Evolutionary conservation across 1,140 invertebrate species (phyloP), one percentile per base, ranked within the genome.

Genomic region (Macrocentrus cingulum): DNA sequence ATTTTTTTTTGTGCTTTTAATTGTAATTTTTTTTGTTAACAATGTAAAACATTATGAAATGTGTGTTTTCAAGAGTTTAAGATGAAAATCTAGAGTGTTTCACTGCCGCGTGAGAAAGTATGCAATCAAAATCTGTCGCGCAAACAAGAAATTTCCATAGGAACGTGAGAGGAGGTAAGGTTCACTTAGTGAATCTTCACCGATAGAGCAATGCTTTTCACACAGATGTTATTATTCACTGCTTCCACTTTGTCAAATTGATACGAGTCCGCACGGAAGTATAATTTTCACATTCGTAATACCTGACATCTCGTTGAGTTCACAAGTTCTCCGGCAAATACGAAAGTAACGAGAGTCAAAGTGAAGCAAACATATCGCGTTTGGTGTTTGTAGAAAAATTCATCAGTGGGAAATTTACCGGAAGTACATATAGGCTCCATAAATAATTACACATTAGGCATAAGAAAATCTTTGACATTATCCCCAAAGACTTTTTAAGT

Each of bases 71-170:
- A 39, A 4, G 36, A 39, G 15, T 2, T 39, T 3, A 15, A 4
- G 3, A 39, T 15, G 19, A 49, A 59, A n/a, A n/a, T n/a, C n/a
- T n/a, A n/a, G n/a, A n/a, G n/a, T n/a, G n/a, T n/a, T n/a, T n/a
- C n/a, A n/a, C n/a, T n/a, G n/a, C n/a, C n/a, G n/a, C 11, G 39
- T 37, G 60, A 58, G 63, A 65, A 65, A 65, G 66, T 65, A 52
- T 54, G 60, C 60, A 65, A 67, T 67, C 58, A 65, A 59, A 65
- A 65, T 61, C 56, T 60, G 61, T 63, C 56, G 52, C 60, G 61
- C 49, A 41, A 6, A 57, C 48, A n/a, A n/a, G n/a, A n/a, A n/a
- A 57, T 57, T 42, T 36, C 36, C 15, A 18, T 57, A 15, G 15
- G 39, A 25, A 56, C 54, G 54, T 56, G 54, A 56, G 54, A 56